Evolutionary conservation across 2,113 vertebrate species (phyloP).

Genomic region (Scatophagus argus): DNA sequence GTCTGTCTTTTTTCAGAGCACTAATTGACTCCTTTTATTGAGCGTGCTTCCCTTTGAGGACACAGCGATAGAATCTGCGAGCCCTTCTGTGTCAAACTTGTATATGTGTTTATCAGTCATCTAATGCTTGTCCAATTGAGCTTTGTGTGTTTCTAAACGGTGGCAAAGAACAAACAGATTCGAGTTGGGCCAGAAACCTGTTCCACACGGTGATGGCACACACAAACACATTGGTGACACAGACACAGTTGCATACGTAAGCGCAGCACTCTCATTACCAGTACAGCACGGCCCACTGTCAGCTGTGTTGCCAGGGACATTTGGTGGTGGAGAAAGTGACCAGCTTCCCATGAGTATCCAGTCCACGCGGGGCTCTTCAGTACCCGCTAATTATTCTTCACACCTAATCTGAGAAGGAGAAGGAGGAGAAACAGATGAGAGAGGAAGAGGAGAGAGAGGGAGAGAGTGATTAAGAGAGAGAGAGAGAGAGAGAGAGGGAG

Average conservation of each 20-base stretch:
- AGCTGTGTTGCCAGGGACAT: slow-evolving; percentile 78
- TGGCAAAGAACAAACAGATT: slow-evolving; percentile 38
- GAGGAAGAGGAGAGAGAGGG: slow-evolving; percentile 29
- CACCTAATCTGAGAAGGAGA: slow-evolving; percentile 79
- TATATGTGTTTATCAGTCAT: slow-evolving; percentile 32
- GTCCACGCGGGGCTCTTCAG: slow-evolving; percentile 71
- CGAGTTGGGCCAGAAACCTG: slow-evolving; percentile 40
- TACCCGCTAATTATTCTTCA: slow-evolving; percentile 82
- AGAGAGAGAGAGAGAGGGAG: slow-evolving; percentile 40
- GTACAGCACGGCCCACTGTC: slow-evolving; percentile 71
- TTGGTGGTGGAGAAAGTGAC: slow-evolving; percentile 77
- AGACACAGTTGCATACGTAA: slow-evolving; percentile 29
- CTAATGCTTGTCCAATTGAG: slow-evolving; percentile 23
- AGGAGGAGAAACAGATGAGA: slow-evolving; percentile 70
- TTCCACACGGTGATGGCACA: slow-evolving; percentile 34
- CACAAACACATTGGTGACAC: slow-evolving; percentile 29
- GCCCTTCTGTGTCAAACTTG: slow-evolving; percentile 27
- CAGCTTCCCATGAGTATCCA: slow-evolving; percentile 67
- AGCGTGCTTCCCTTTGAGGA: slow-evolving; percentile 33
- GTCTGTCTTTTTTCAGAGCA: slow-evolving; percentile 38
- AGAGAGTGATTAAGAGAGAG: slow-evolving; percentile 23
- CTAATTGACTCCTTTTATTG: slow-evolving; percentile 51
- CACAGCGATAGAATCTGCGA: neutral
- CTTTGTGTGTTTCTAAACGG: slow-evolving; percentile 24
- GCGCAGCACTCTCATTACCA: slow-evolving; percentile 57